phyloP scores from a whole-genome alignment of 2,797 vertebrate species.

The Taenioides sp. region DNA sequence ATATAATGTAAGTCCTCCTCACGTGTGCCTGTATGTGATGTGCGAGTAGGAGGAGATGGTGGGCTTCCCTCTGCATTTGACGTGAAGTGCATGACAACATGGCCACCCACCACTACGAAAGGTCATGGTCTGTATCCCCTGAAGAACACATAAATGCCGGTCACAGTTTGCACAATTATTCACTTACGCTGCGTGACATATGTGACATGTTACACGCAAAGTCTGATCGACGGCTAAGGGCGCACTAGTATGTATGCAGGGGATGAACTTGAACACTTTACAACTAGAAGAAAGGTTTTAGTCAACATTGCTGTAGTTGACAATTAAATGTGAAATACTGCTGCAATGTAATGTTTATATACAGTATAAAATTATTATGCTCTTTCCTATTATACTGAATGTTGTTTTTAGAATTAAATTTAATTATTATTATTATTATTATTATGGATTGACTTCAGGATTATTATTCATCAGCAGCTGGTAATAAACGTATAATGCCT shows the following conservation, averaged over 20 bases:
- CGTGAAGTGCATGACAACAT: constrained; percentile 45
- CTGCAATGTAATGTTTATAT: too few species aligned
- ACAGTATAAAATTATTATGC: too few species aligned
- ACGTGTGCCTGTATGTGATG: constrained; percentile 18
- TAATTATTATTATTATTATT: too few species aligned
- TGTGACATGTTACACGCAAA: constrained; percentile 41
- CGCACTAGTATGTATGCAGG: neutral
- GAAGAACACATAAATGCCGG: constrained; percentile 46
- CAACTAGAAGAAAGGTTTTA: neutral
- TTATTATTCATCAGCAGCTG: too few species aligned
- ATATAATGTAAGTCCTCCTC: constrained; percentile 7
- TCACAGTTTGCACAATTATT: constrained; percentile 43
- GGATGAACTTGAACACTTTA: neutral
- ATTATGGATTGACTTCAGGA: too few species aligned
- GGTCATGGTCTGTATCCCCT: constrained; percentile 54
- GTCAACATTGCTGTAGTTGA: neutral
- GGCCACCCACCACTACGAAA: constrained; percentile 36
- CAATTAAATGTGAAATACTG: neutral
- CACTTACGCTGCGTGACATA: constrained; percentile 35
- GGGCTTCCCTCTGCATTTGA: constrained; percentile 46
- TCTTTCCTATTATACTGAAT: too few species aligned
- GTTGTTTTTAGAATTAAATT: too few species aligned
- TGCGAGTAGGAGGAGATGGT: constrained; percentile 34
- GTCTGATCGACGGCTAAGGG: constrained; percentile 27
- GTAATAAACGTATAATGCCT: too few species aligned